These are phyloP conservation scores for Drosophila insularis DNA, from an alignment of 1,140 invertebrate genomes.

Conservation along the genomic window DNA sequence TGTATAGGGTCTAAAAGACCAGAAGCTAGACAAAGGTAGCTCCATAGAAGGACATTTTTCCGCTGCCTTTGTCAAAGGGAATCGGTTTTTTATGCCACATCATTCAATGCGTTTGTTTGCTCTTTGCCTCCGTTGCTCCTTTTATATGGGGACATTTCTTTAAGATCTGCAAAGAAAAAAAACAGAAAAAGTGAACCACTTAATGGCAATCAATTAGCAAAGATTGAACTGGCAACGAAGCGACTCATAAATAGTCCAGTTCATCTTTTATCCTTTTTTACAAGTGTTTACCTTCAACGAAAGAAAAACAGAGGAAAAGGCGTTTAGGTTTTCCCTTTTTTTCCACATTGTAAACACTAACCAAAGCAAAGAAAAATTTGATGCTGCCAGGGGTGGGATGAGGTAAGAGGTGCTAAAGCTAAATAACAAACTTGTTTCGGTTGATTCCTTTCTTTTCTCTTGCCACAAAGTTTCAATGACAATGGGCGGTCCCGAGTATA, in stretches of 20 bases:
- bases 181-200: slow-evolving; percentile 51
- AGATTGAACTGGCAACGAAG: slow-evolving; percentile 45
- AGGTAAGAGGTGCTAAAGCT: slow-evolving; percentile 66
- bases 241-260: slow-evolving; percentile 37
- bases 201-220: slow-evolving; percentile 76
- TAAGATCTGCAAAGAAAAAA: background rate
- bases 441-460: slow-evolving; percentile 47
- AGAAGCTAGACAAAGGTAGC: slow-evolving; percentile 43
- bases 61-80: slow-evolving; percentile 57
- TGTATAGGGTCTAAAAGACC: slow-evolving; percentile 53
- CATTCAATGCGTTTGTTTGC: slow-evolving; percentile 63
- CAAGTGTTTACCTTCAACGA: slow-evolving; percentile 40
- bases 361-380: background rate
- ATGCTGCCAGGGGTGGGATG: background rate
- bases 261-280: slow-evolving; percentile 18
- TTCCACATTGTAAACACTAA: slow-evolving; percentile 54
- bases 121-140: slow-evolving; percentile 19
- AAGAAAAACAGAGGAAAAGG: slow-evolving; percentile 23
- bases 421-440: slow-evolving; percentile 76
- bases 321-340: slow-evolving; percentile 48
- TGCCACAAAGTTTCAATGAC: slow-evolving; percentile 68
- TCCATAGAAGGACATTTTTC: slow-evolving; percentile 25
- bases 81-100: slow-evolving; percentile 65
- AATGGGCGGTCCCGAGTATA: slow-evolving; percentile 30
- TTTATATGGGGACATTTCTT: slow-evolving; percentile 31